Conservation (phyloP, 2,888 invertebrate species). For the Phalera bucephala region DNA sequence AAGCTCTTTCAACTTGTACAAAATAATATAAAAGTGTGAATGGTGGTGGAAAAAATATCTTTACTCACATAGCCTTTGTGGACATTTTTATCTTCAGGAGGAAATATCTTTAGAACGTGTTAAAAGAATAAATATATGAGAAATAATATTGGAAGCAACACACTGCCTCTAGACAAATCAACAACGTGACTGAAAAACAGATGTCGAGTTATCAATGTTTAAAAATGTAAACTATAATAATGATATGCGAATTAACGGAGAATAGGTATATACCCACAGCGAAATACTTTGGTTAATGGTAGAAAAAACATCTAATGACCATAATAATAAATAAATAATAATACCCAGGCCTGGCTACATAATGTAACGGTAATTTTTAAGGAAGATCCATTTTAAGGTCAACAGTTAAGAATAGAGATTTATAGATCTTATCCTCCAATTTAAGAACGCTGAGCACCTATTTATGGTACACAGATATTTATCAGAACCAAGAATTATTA, state of each 20-base stretch:
- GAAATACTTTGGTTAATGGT: too few relatives aligned
- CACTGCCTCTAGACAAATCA: conserved; percentile 41
- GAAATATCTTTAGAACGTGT: conserved; percentile 21
- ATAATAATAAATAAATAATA: too few relatives aligned
- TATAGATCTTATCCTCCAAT: conserved; percentile 20
- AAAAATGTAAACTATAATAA: too few relatives aligned
- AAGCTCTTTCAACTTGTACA: conserved; percentile 1
- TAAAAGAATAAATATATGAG: conserved; percentile 33
- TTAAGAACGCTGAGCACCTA: conserved; percentile 15
- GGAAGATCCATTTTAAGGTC: conserved; percentile 36
- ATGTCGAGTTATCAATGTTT: conserved; percentile 36
- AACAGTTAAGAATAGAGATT: conserved; percentile 27
- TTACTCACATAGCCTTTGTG: conserved; percentile 52
- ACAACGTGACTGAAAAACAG: conserved; percentile 51
- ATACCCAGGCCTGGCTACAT: too few relatives aligned
- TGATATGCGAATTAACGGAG: too few relatives aligned
- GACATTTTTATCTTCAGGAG: conserved; percentile 38
- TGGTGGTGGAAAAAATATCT: too few relatives aligned
- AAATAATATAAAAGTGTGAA: too few relatives aligned
- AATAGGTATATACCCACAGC: too few relatives aligned
- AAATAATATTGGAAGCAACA: conserved; percentile 31
- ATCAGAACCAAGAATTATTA: conserved; percentile 14
- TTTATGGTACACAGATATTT: conserved; percentile 16
- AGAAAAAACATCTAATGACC: too few relatives aligned
- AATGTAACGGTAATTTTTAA: conserved; percentile 29